Evolutionary conservation across 2,888 invertebrate species (phyloP), one percentile per base, ranked within the genome.

Genomic region (Agrochola litura): DNA sequence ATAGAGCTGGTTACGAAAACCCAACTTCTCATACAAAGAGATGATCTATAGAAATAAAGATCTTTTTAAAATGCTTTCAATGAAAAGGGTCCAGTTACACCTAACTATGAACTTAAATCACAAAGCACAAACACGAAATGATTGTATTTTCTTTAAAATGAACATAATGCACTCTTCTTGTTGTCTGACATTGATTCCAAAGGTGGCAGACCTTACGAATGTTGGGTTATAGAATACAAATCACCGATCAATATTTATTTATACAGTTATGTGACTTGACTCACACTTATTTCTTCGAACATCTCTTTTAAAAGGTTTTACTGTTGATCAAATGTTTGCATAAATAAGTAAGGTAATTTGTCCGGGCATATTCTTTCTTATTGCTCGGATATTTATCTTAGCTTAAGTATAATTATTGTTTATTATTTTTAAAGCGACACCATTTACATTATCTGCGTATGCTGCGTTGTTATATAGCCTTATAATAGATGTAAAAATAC

Each of bases 181-280:
- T 58, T 52, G 37, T 60, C 63, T n/a, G 58, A 37, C 56, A 49
- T 43, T 54, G 22, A 68, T 68, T 41, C 43, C 25, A 64, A 56
- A 79, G 60, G 63, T 67, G 22, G 6, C 64, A 79, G 72, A 75
- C 72, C 56, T 69, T 46, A 63, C 19, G 46, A 54, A 22, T 63
- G 46, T 8, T n/a, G 12, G 6, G 43, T 49, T 56, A 54, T 56
- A 6, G 67, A 75, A 83, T 80, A 76, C 63, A 73, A 83, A 83
- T 83, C 49, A 73, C 54, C 14, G n/a, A 73, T 83, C 69, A 82
- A 79, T 82, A 70, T 83, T 80, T 83, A 80, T 76, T 73, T 54
- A 79, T 49, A 37, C 73, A 70, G 65, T 43, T 63, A 70, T 37
- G 52, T 46, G 65, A 25, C 64, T 79, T 60, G 82, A 71, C 67